These are phyloP conservation scores for Hyppa rectilinea DNA, from an alignment of 2,888 invertebrate genomes.

Conservation along the genomic window DNA sequence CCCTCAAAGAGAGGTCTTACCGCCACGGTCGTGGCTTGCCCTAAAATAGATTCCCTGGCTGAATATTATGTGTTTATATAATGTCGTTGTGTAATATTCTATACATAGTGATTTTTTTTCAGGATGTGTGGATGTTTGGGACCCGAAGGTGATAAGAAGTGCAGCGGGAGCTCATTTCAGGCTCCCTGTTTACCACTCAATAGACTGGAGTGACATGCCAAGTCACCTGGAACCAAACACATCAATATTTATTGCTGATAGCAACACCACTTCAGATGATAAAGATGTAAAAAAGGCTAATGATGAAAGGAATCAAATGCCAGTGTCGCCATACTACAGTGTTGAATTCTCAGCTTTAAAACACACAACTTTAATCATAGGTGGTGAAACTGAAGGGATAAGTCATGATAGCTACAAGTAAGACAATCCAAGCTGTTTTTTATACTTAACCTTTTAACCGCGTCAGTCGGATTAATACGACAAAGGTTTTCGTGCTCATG, in stretches of 20 bases:
- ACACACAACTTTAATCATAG: constrained; percentile 93
- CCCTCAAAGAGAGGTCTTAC: no score
- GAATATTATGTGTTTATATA: not conserved
- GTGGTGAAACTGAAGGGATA: constrained; percentile 97
- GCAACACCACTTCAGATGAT: constrained; percentile 81
- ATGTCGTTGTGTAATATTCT: not conserved
- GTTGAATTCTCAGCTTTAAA: constrained; percentile 89
- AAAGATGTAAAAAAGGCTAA: constrained; percentile 62
- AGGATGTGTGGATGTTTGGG: constrained; percentile 98
- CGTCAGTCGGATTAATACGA: no score
- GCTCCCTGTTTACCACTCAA: constrained; percentile 92
- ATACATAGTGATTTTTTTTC: constrained; percentile 64
- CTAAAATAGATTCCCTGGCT: not conserved
- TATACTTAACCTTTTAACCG: no score
- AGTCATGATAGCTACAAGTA: constrained; percentile 93
- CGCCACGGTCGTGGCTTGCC: no score
- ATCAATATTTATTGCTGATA: constrained; percentile 93
- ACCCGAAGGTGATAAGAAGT: constrained; percentile 95
- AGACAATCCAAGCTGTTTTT: constrained; percentile 44
- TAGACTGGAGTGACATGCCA: constrained; percentile 92
- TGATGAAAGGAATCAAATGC: constrained; percentile 75
- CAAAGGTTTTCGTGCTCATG: no score
- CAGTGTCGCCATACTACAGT: constrained; percentile 92
- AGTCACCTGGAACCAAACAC: constrained; percentile 86
- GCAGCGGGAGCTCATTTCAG: constrained; percentile 97